Base-by-base conservation (phyloP, 1,140 invertebrate species). In the Drosophila arawakana region DNA sequence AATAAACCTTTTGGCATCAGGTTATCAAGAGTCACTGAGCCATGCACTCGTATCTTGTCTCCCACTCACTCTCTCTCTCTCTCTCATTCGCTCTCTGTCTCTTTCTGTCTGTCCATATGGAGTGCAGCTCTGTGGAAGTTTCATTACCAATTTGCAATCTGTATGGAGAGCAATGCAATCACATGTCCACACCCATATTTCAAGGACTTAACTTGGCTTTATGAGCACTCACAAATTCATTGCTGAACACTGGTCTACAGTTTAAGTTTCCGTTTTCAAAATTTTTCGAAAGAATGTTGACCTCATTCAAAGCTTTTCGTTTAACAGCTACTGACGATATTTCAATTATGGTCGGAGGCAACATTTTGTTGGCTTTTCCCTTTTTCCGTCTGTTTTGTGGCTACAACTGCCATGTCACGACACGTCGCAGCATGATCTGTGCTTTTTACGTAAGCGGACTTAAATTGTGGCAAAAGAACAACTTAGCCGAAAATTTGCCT, bases 61-160 rank as follows among this genome's bases (percentile, higher is more conserved):
- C 50, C 7, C 13, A 9, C 44, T 13, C 18, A n/a, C 25, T 5
- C 25, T 30, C 3, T 30, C 25, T 30, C 44, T 13, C 18, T 59
- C 41, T 46, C 41, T 44, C 57, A 30, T 8, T 44, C 8, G 34
- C 8, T 52, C 8, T 0, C 7, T n/a, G 3, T n/a, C 21, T 15
- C 15, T 15, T 1, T 35, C n/a, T 65, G 6, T 34, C 2, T 60
- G 50, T 44, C 35, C 44, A 49, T 46, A 61, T 54, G 57, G 68
- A 15, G 6, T 66, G 58, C 67, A 60, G 68, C 73, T 81, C 66
- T 83, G 46, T 55, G 49, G n/a, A 58, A 69, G 49, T 82, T 80
- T 73, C 76, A 80, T 77, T 80, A 71, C 65, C 66, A 76, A 65
- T 63, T 72, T 65, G 69, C 43, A 34, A 65, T 13, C 50, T 72